These are phyloP conservation scores for Melangyna quadrimaculata DNA, from an alignment of 2,888 invertebrate species.

Conservation along the genomic window DNA sequence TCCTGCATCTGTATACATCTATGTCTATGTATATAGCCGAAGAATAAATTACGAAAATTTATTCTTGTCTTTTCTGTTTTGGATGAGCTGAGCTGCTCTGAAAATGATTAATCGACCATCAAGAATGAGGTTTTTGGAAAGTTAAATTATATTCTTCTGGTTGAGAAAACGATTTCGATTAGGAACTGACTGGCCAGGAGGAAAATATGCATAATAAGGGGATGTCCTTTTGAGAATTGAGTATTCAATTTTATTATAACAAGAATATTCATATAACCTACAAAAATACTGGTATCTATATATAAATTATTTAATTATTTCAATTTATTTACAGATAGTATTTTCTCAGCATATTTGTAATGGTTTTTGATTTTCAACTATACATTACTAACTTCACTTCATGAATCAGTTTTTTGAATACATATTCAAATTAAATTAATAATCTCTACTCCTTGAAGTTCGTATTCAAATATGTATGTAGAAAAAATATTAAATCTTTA, in stretches of 20 bases:
- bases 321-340: neutral
- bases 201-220: neutral
- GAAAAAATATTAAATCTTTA: no score
- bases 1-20: neutral
- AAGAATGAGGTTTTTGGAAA: slow-evolving; percentile 13
- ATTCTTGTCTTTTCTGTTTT: neutral
- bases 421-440: no score
- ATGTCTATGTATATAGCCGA: neutral
- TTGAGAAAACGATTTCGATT: slow-evolving; percentile 13
- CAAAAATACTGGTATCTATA: no score
- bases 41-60: slow-evolving; percentile 6
- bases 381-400: no score
- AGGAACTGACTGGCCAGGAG: neutral
- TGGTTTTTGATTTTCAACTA: neutral
- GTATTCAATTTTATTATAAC: neutral
- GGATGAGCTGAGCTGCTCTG: neutral
- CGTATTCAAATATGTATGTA: no score
- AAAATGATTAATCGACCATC: slow-evolving; percentile 57
- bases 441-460: no score
- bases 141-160: slow-evolving; percentile 30
- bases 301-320: neutral
- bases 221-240: neutral
- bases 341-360: neutral
- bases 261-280: no score
- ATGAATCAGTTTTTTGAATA: no score